These are phyloP conservation scores for Syrista parreyssii DNA, from an alignment of 2,888 invertebrate genomes.

Conservation along the genomic window DNA sequence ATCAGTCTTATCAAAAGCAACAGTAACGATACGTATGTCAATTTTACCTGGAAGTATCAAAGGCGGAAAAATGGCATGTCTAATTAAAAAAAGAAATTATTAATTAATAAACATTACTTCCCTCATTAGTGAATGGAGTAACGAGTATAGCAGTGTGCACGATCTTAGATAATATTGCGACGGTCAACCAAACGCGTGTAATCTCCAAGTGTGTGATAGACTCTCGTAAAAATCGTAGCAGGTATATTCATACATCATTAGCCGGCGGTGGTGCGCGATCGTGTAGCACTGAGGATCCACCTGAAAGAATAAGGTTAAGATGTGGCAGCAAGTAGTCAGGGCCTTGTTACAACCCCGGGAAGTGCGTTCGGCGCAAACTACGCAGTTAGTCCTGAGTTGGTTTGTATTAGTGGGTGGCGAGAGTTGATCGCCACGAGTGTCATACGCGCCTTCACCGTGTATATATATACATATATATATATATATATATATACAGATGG, in stretches of 20 bases:
- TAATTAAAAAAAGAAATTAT: background rate
- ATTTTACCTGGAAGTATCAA: background rate
- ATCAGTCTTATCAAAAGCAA: background rate
- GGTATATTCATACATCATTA: background rate
- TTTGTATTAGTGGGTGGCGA: conserved; percentile 16
- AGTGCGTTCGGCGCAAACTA: conserved; percentile 50
- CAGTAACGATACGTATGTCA: background rate
- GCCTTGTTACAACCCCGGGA: conserved; percentile 28
- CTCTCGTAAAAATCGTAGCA: background rate
- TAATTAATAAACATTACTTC: background rate
- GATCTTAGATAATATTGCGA: background rate
- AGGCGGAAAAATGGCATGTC: background rate
- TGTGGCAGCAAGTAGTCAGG: background rate
- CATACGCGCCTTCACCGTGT: conserved; percentile 38
- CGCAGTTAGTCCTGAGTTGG: conserved; percentile 55
- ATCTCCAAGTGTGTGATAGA: background rate
- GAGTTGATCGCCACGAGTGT: conserved; percentile 32
- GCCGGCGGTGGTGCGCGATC: background rate
- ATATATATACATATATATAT: background rate
- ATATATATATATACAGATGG: conserved; percentile 12
- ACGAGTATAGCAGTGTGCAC: background rate
- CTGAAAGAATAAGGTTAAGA: background rate
- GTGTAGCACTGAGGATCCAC: background rate
- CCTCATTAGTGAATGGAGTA: background rate
- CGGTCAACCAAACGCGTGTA: background rate